Base-by-base conservation (phyloP, 2,888 invertebrate genomes). In the Torymus aiolomorphi region DNA sequence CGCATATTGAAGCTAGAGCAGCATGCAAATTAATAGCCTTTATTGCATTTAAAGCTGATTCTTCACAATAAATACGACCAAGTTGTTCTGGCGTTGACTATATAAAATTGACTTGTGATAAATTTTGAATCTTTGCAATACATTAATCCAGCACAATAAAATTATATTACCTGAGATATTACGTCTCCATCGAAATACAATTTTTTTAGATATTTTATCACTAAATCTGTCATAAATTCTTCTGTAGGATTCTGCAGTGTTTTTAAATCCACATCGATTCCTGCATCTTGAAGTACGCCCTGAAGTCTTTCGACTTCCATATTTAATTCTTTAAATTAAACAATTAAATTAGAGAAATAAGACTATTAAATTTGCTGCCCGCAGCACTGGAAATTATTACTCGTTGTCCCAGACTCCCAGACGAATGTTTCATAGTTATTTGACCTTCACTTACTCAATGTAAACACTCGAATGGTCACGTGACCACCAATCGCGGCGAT, bases 191-290 rank as follows among this genome's bases (percentile, higher is more conserved):
- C 83, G 0, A 88, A 86, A 2, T 69, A 4, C 59, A 86, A 86
- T 61, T 20, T 76, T 42, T 69, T 78, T 11, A 88, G 80, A 70
- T 88, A 87, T 51, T 81, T 80, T 12, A 76, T 81, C 3, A 86
- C 70, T 13, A 87, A 73, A n/a, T 84, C 82, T 0, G 87, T 49
- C 54, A 88, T 77, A 62, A 83, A 88, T 0, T 86, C 84, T 59
- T 86, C 82, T 0, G 84, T 86, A 8, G 88, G 88, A 82, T 86
- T 87, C 76, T 84, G 84, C 8, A 88, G 66, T 57, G 85, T 85
- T 14, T 78, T 67, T 65, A 84, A 67, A n/a, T 77, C 83, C 1
- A 86, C 84, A 4, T 86, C 87, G 31, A 88, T 82, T 5, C 71
- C 75, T 5, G 84, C 83, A 18, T 85, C 84, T 4, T 76, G 24